These are phyloP conservation scores for Theodoxus fluviatilis DNA, from an alignment of 2,888 invertebrate genomes.

Conservation along the genomic window DNA sequence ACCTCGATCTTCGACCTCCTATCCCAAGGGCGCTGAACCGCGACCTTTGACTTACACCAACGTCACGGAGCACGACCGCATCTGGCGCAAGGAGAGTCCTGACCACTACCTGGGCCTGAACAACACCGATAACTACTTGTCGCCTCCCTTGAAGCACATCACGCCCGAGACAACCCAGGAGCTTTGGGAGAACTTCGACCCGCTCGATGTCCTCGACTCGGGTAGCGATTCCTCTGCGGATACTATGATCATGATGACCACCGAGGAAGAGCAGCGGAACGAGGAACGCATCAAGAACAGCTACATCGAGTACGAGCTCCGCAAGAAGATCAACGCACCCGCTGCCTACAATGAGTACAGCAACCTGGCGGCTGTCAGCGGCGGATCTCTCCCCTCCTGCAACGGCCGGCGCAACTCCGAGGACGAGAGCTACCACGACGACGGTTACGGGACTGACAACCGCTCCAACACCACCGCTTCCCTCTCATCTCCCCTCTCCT, in stretches of 20 bases:
- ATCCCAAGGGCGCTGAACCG: constrained; percentile 32
- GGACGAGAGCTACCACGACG: constrained; percentile 41
- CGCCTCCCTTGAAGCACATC: constrained; percentile 43
- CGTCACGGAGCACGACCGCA: constrained; percentile 43
- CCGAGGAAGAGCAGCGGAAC: constrained; percentile 43
- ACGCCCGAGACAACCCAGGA: constrained; percentile 43
- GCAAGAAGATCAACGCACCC: constrained; percentile 17
- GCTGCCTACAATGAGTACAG: not conserved
- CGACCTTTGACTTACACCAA: constrained; percentile 46
- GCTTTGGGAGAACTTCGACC: constrained; percentile 43
- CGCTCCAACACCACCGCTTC: constrained; percentile 45
- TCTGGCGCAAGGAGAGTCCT: constrained; percentile 43
- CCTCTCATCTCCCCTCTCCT: constrained; percentile 50
- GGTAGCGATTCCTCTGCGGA: constrained; percentile 48
- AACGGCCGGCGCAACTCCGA: too few relatives aligned
- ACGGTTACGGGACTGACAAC: constrained; percentile 53
- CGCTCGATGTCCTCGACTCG: constrained; percentile 43
- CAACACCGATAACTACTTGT: constrained; percentile 27
- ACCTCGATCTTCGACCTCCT: too few relatives aligned
- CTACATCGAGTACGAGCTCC: constrained; percentile 38
- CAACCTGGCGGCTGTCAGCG: not conserved
- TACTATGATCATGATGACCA: constrained; percentile 50
- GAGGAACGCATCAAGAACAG: constrained; percentile 43
- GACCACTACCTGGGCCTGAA: constrained; percentile 29
- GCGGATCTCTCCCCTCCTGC: not conserved